These are phyloP conservation scores for Ceratina australensis DNA, from an alignment of 1,140 invertebrate species.

Conservation along the genomic window DNA sequence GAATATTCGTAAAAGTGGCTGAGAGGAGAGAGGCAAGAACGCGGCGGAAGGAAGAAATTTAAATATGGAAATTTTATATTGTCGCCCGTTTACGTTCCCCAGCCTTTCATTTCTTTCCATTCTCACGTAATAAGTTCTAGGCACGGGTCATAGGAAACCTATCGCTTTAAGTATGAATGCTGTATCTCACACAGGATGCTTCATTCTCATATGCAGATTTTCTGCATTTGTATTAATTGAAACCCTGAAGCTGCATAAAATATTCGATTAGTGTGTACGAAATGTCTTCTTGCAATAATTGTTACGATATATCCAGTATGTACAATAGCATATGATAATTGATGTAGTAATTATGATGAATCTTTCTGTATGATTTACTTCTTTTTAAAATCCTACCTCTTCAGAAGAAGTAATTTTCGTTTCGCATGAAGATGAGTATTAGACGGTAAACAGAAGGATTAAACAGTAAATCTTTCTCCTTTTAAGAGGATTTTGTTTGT, in stretches of 20 bases:
- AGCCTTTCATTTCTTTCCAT: conserved; percentile 14
- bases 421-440: too few species aligned
- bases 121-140: conserved; percentile 25
- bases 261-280: too few species aligned
- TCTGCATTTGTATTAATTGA: not conserved
- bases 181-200: not conserved
- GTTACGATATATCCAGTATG: too few species aligned
- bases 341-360: too few species aligned
- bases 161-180: conserved; percentile 5
- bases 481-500: not conserved
- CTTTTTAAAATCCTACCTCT: too few species aligned
- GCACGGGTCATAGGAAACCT: not conserved
- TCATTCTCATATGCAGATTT: not conserved
- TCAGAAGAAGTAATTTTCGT: too few species aligned
- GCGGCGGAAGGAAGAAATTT: conserved; percentile 8
- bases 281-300: too few species aligned
- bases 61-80: conserved; percentile 49
- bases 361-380: too few species aligned
- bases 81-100: conserved; percentile 10
- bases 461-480: not conserved
- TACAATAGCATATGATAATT: too few species aligned
- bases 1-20: conserved; percentile 21
- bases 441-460: too few species aligned
- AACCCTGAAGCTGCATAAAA: too few species aligned
- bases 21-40: not conserved